phyloP scores from a whole-genome alignment of 2,113 vertebrate species.

The Eulemur macaco region DNA sequence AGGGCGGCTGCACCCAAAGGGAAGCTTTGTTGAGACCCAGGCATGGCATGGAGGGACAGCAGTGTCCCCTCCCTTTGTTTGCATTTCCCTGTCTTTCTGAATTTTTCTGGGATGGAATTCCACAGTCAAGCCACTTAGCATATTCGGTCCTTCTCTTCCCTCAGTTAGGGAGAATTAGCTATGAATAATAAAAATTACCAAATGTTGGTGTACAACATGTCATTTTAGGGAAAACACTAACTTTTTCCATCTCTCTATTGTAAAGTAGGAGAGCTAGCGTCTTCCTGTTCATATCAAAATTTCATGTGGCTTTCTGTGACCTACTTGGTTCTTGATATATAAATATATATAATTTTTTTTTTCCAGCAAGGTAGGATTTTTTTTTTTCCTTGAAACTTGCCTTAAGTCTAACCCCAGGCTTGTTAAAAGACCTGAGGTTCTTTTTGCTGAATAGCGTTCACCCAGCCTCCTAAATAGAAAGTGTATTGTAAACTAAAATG shows the following conservation, averaged over 20 bases:
- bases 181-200: neutral
- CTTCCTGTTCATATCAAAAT: constrained; percentile 26
- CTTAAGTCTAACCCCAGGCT: constrained; percentile 70
- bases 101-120: neutral
- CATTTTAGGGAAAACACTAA: neutral
- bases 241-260: neutral
- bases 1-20: neutral
- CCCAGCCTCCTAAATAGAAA: constrained; percentile 58
- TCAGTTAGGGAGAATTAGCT: neutral
- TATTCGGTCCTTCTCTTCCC: neutral
- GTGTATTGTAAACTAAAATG: constrained; percentile 61
- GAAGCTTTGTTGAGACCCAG: neutral
- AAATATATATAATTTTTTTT: neutral
- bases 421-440: constrained; percentile 45
- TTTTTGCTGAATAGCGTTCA: constrained; percentile 62
- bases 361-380: constrained; percentile 16
- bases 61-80: neutral
- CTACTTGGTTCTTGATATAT: constrained; percentile 54
- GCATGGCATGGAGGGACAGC: fast-evolving
- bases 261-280: neutral
- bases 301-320: constrained; percentile 47
- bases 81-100: neutral
- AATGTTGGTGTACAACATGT: neutral
- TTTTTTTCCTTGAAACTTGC: constrained; percentile 62
- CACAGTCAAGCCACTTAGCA: neutral